A percentile compares a stretch with the other conserved stretches of the same genome.
phyloP scores from a whole-genome alignment of 2,888 invertebrate genomes.

The Drosophila formosana region DNA sequence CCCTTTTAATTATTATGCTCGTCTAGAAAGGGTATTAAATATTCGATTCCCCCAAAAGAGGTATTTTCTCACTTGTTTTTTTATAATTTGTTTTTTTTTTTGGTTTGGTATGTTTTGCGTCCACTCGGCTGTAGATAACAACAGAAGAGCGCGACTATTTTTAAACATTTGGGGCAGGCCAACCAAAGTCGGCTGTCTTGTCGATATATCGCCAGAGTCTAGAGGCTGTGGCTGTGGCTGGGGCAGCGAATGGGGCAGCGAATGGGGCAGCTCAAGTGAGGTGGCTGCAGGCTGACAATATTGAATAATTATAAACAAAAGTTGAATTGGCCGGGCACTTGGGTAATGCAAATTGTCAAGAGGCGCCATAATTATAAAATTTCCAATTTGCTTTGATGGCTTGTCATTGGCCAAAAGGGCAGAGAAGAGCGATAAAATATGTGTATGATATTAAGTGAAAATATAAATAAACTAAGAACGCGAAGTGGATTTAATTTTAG shows the following conservation, averaged over 20 bases:
- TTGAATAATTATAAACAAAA: conserved; percentile 69
- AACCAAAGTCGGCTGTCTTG: conserved; percentile 55
- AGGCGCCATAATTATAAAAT: conserved; percentile 57
- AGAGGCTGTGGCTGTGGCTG: conserved; percentile 29
- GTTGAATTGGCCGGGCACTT: conserved; percentile 58
- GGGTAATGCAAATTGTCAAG: conserved; percentile 40
- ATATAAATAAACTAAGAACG: neutral
- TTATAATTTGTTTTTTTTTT: conserved; percentile 27
- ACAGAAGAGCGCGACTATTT: conserved; percentile 65
- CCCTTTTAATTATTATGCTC: neutral
- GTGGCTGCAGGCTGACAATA: conserved; percentile 47
- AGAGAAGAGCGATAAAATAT: neutral
- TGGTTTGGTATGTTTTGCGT: conserved; percentile 44
- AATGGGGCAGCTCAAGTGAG: conserved; percentile 15
- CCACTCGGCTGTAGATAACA: conserved; percentile 62
- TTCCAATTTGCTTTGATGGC: conserved; percentile 37
- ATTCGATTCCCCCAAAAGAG: neutral
- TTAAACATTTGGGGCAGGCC: conserved; percentile 78
- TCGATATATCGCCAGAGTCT: conserved; percentile 56
- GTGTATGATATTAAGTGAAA: neutral
- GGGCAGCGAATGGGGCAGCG: no score
- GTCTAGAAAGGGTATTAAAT: conserved; percentile 8
- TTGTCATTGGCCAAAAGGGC: neutral
- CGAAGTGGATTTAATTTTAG: conserved; percentile 27
- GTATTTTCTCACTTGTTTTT: neutral